Evolutionary conservation across 1,140 invertebrate genomes (phyloP).

Genomic region (Dendroctonus ponderosae): DNA sequence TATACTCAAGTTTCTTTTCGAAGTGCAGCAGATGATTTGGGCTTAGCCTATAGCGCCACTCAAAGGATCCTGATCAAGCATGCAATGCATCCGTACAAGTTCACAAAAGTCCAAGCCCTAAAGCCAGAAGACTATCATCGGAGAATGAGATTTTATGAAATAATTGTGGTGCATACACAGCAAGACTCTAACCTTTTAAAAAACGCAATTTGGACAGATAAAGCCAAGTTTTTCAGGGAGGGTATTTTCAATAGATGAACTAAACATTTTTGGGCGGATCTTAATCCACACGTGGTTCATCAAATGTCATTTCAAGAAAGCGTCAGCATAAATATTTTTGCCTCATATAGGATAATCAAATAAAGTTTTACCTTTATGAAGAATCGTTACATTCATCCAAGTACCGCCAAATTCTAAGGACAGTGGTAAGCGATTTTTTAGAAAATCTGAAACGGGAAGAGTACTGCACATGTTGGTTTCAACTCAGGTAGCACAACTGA

Average conservation of each 20-base stretch:
- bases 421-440: not conserved
- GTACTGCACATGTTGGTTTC: conserved; percentile 1
- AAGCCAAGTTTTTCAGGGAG: conserved; percentile 1
- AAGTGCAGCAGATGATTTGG: conserved; percentile 8
- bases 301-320: too few species aligned
- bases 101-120: not conserved
- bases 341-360: too few species aligned
- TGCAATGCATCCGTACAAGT: conserved; percentile 4
- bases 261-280: not conserved
- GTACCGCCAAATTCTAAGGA: not conserved
- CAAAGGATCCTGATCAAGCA: conserved; percentile 1
- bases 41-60: not conserved
- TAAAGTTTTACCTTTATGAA: not conserved
- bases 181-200: not conserved
- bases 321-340: too few species aligned
- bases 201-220: conserved; percentile 4
- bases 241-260: not conserved
- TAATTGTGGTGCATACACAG: not conserved
- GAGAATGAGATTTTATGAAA: not conserved
- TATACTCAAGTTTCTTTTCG: conserved; percentile 4
- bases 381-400: not conserved
- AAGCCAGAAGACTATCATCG: not conserved
- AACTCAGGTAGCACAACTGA: too few species aligned
- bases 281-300: conserved; percentile 1
- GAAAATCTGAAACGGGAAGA: not conserved